Evolutionary conservation across 2,113 vertebrate species (phyloP), one percentile per base, ranked within the genome.

Genomic region (Ciconia boyciana): DNA sequence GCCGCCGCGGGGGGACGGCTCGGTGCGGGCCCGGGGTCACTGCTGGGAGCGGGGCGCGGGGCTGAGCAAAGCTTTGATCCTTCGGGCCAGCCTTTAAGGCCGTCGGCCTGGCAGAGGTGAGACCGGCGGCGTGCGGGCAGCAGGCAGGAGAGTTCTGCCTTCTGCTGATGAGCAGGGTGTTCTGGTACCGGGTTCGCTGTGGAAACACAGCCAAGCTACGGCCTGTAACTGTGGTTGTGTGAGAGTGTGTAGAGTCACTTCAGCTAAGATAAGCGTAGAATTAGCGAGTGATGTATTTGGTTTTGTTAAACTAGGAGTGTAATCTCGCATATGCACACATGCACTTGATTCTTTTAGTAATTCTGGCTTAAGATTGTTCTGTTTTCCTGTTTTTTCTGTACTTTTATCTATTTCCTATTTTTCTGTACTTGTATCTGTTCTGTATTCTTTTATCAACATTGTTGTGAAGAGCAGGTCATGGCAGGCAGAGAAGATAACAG

Each of bases 241-340:
- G 36, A 1, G 61, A 10, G 79, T 3, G 32, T 6, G 28, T 4
- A 1, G 57, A 5, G 11, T 7, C 18, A 1, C 54, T 7, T 41
- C 25, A 7, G 25, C 16, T 3, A 5, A 6, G 49, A 13, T 2
- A 3, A 24, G 52, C 2, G 19, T 7, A 6, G 29, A 11, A 4
- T 16, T 25, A 11, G 34, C 4, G 8, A 43, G 20, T 1, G 69
- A 6, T 16, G 61, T 12, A 0, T 29, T 39, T 29, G 66, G 0
- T 10, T 20, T 49, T 39, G 6, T 16, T 34, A 13, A 5, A 17
- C 24, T 7, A 6, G 3, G 41, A 7, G 14, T 12, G 55, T 14
- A 5, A 16, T 46, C 22, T 46, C n/a, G 4, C 32, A 2, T 34
- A 4, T 1, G 2, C 9, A 4, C 46, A 13, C 7, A 0, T 31